phyloP scores from a whole-genome alignment of 1,140 invertebrate species.

The Calosoma granatense region DNA sequence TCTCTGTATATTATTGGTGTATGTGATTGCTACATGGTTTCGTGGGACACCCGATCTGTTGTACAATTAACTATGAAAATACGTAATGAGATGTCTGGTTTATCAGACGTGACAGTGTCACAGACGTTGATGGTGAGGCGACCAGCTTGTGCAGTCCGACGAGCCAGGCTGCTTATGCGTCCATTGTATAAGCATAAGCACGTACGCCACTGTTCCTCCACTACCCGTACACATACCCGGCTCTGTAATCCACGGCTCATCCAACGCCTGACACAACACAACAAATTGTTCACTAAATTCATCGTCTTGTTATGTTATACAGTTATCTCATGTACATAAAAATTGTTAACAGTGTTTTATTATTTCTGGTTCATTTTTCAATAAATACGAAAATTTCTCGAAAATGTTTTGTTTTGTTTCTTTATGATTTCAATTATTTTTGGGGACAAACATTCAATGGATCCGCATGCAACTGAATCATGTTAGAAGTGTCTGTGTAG shows the following conservation, averaged over 20 bases:
- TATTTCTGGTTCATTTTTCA: neutral
- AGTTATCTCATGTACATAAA: neutral
- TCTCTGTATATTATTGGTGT: no score
- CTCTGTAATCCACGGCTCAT: neutral
- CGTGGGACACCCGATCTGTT: no score
- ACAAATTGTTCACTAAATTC: conserved; percentile 6
- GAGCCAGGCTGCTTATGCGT: neutral
- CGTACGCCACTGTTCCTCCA: neutral
- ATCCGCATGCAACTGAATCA: no score
- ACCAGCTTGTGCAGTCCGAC: conserved; percentile 3
- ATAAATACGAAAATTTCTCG: neutral
- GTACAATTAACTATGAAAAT: no score
- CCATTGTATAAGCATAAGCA: neutral
- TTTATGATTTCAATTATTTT: no score
- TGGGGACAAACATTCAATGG: no score
- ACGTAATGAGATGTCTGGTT: neutral
- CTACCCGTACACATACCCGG: neutral
- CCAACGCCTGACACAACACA: conserved; percentile 1
- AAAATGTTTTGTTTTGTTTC: neutral
- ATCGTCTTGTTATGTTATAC: neutral
- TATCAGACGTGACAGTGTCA: neutral
- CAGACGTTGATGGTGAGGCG: neutral
- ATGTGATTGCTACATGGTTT: no score
- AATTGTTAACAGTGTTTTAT: conserved; percentile 5
- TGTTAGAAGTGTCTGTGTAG: no score